Conservation (phyloP, 2,797 vertebrate species). For the Spea hammondii region DNA sequence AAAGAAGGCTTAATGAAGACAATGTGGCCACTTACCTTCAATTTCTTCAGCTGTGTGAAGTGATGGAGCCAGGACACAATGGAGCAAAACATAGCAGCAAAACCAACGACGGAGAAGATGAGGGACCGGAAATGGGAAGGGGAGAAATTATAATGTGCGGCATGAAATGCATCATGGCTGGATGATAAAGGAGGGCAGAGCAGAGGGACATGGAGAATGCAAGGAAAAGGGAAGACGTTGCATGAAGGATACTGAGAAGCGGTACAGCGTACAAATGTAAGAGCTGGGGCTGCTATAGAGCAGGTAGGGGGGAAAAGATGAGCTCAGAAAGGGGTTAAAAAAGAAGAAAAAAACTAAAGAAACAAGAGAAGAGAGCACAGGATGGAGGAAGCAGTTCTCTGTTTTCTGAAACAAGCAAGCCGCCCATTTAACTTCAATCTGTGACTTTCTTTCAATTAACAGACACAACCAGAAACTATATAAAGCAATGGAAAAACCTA, state of each 20-base stretch:
- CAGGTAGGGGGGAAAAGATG: neutral
- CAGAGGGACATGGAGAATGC: no score
- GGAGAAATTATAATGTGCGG: slow-evolving; percentile 66
- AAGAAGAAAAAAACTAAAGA: neutral
- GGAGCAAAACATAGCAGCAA: slow-evolving; percentile 77
- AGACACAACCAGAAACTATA: no score
- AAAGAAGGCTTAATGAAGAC: neutral
- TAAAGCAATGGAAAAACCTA: no score
- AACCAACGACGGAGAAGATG: slow-evolving; percentile 67
- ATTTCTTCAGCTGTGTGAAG: slow-evolving; percentile 81
- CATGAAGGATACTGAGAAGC: neutral
- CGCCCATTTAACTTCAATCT: no score
- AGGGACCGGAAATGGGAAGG: slow-evolving; percentile 64
- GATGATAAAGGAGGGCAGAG: no score
- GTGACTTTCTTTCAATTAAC: no score
- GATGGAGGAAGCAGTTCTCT: no score
- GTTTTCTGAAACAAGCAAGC: no score
- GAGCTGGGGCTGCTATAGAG: slow-evolving; percentile 11
- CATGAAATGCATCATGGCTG: slow-evolving; percentile 59
- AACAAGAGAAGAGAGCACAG: no score
- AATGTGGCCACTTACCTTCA: slow-evolving; percentile 70
- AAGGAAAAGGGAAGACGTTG: slow-evolving; percentile 36
- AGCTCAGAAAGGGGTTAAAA: neutral
- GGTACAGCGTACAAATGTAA: slow-evolving; percentile 34
- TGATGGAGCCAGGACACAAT: slow-evolving; percentile 65